Evolutionary conservation across 2,113 vertebrate species (phyloP), one percentile per base, ranked within the genome.

Genomic region (Centropus unirufus): DNA sequence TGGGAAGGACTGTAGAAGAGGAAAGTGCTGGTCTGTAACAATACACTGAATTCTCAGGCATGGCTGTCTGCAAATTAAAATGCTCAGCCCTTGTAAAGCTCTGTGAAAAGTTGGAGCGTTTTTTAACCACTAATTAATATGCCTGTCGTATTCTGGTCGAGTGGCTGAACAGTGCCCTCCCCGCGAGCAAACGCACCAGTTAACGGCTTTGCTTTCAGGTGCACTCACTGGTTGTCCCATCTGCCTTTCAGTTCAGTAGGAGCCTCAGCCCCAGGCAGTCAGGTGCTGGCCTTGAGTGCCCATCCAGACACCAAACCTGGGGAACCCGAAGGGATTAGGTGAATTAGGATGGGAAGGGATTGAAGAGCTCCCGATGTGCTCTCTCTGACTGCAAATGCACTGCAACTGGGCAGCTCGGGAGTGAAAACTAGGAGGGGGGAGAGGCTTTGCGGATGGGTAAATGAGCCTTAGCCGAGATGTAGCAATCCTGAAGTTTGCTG

Each of bases 61-160:
- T 47, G 32, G 70, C 89, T 93, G 34, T 83, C 89, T 75, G 87
- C 68, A 46, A 64, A 2, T 47, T 86, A 14, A 96, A 97, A 95
- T 94, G 64, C 39, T 89, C 66, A 46, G 83, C 34, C 72, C 46
- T 94, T 86, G 34, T 0, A 83, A 86, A 86, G 23, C 44, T 72
- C 88, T 93, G 76, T 92, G 90, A 93, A 78, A 92, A 89, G 36
- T 68, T 21, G 30, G 36, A 89, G 76, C 44, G 49, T 95, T 92
- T 86, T 61, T 19, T 95, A 84, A 89, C 92, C 90, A 93, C 94
- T 96, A 61, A 59, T 92, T 77, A 73, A 68, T 85, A 90, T 54
- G 74, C 64, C 30, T 92, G 49, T 57, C 26, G 1, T 59, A 18
- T 85, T 92, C 77, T 66, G 39, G 21, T 69, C 27, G 23, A 47